A percentile compares a stretch with the other conserved stretches of the same genome.
phyloP scores from a whole-genome alignment of 2,797 vertebrate species.

The Fratercula arctica region DNA sequence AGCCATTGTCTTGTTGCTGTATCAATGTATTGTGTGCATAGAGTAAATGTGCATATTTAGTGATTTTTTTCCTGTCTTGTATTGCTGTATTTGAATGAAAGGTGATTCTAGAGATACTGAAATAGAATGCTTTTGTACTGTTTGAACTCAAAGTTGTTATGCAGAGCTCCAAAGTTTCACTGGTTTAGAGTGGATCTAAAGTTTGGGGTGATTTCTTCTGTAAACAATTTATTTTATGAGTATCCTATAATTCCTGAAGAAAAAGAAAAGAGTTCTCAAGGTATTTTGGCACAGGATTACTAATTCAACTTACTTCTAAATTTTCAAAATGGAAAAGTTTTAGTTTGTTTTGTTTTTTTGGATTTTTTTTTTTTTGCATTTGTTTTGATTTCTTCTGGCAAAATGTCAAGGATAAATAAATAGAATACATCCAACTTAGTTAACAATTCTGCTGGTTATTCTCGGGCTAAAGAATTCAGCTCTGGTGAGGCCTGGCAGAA shows the following conservation, averaged over 20 bases:
- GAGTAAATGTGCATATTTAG: not conserved
- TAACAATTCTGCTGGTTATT: not conserved
- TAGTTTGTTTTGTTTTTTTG: too few species aligned
- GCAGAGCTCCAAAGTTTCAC: not conserved
- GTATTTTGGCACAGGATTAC: not conserved
- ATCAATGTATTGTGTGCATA: not conserved
- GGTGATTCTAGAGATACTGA: not conserved
- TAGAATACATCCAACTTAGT: not conserved
- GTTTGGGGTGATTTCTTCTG: not conserved
- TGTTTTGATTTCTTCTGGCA: not conserved
- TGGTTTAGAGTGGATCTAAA: not conserved
- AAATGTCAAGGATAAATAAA: not conserved
- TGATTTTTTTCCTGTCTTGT: not conserved
- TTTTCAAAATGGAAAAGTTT: not conserved
- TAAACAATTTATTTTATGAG: not conserved
- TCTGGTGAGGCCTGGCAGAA: not conserved
- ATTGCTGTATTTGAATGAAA: not conserved
- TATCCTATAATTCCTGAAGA: not conserved
- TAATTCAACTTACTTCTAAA: not conserved
- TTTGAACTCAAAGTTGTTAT: not conserved
- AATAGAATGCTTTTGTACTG: not conserved
- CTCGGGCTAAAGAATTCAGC: not conserved
- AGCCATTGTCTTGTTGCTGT: not conserved
- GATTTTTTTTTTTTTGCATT: not conserved
- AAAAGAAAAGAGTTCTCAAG: not conserved